Percentiles rank a stretch among this genome's conserved stretches.
These are phyloP conservation scores for Lepisosteus osseus DNA, from an alignment of 2,113 vertebrate species.

Conservation along the genomic window DNA sequence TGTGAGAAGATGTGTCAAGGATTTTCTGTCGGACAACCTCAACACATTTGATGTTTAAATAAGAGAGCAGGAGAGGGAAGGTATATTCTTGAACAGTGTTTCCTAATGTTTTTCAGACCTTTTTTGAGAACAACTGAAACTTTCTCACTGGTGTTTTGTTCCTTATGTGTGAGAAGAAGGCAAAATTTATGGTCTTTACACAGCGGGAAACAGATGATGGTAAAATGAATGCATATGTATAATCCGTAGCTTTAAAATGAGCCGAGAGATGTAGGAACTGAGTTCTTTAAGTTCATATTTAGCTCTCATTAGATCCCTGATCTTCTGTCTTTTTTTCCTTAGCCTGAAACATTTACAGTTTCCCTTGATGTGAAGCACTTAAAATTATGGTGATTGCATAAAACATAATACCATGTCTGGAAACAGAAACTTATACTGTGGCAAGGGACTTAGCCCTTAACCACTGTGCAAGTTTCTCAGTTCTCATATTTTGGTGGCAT, in stretches of 20 bases:
- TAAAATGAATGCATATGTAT: slow-evolving; percentile 16
- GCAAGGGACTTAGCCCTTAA: no score
- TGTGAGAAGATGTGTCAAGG: no score
- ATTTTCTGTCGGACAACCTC: slow-evolving; percentile 3
- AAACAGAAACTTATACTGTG: no score
- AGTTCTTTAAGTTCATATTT: background rate
- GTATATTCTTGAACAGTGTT: slow-evolving; percentile 6
- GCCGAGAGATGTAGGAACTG: slow-evolving; percentile 2
- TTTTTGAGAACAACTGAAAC: slow-evolving; percentile 16
- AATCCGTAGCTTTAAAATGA: background rate
- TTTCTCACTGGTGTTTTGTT: slow-evolving; percentile 14
- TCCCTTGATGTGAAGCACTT: no score
- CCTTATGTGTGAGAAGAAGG: slow-evolving; percentile 3
- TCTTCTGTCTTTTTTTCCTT: background rate
- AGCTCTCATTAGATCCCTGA: slow-evolving; percentile 3
- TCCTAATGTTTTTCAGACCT: slow-evolving; percentile 12
- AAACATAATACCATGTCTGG: no score
- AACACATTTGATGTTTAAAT: slow-evolving; percentile 16
- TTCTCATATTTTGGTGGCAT: no score
- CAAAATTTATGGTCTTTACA: background rate
- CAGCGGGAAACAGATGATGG: background rate
- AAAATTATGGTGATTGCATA: no score
- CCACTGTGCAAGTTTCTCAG: no score
- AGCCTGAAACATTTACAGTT: no score
- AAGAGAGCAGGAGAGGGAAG: slow-evolving; percentile 6